Percentiles rank a stretch among this genome's conserved stretches.
Evolutionary conservation across 2,113 vertebrate genomes (phyloP).

Genomic region (Strix uralensis): DNA sequence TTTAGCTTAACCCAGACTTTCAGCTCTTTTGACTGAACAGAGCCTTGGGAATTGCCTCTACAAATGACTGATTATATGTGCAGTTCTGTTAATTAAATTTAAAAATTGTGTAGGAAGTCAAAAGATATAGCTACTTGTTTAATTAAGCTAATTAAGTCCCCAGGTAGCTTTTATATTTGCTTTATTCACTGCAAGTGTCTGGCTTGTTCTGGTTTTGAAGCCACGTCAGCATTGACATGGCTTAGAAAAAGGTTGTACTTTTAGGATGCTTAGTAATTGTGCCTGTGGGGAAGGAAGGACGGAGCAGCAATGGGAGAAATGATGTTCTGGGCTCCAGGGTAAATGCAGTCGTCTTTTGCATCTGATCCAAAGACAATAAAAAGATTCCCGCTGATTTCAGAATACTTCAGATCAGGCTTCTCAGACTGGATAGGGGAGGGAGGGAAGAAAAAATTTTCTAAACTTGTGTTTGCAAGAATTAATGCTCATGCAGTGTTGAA

Average conservation of each 20-base stretch:
- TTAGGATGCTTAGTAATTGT: neutral
- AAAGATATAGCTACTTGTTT: conserved; percentile 57
- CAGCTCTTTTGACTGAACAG: neutral
- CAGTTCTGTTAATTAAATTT: conserved; percentile 66
- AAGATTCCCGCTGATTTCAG: neutral
- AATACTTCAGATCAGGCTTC: neutral
- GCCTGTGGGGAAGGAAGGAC: conserved; percentile 19
- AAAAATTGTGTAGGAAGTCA: conserved; percentile 57
- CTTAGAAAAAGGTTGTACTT: neutral
- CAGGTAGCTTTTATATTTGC: conserved; percentile 56
- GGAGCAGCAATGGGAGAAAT: neutral
- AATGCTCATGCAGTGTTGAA: neutral
- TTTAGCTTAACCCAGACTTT: conserved; percentile 15
- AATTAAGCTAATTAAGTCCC: conserved; percentile 66
- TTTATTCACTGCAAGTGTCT: conserved; percentile 42
- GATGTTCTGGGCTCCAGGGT: conserved; percentile 26
- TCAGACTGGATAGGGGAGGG: neutral
- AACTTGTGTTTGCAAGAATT: neutral
- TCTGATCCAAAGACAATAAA: conserved; percentile 10
- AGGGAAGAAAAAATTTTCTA: neutral
- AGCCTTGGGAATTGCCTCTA: conserved; percentile 51
- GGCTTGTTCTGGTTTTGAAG: conserved; percentile 47
- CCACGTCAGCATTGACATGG: neutral
- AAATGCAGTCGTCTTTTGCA: neutral
- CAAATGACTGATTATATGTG: conserved; percentile 35